phyloP scores from a whole-genome alignment of 2,113 vertebrate species.

The Caracal caracal region DNA sequence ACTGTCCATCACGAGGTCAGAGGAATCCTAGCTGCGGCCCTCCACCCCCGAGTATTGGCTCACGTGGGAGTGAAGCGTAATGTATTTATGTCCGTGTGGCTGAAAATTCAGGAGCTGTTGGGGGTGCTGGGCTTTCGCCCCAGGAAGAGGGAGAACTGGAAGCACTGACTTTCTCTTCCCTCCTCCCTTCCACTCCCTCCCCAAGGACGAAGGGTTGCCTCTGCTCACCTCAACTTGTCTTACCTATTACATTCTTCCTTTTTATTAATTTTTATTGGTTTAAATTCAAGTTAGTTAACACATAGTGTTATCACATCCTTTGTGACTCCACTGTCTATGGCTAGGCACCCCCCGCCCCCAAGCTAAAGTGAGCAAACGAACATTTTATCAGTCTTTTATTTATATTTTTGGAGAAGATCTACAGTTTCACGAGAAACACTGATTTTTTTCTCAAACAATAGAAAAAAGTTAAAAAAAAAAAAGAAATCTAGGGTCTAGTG shows the following conservation, averaged over 20 bases:
- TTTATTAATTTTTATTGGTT: not conserved
- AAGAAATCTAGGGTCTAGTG: not conserved
- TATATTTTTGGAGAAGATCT: slow-evolving; percentile 59
- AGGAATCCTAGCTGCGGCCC: not conserved
- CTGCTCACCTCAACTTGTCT: not conserved
- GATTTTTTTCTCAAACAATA: slow-evolving; percentile 63
- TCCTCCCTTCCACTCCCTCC: not conserved
- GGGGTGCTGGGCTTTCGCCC: not conserved
- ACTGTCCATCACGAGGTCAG: not conserved
- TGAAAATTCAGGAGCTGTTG: not conserved
- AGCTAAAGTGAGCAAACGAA: slow-evolving; percentile 18
- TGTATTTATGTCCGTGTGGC: not conserved
- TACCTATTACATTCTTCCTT: not conserved
- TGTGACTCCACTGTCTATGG: not conserved
- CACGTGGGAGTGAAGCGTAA: not conserved
- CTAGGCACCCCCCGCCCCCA: not conserved
- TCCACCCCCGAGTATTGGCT: not conserved
- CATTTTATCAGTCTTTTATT: slow-evolving; percentile 60
- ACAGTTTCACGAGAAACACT: slow-evolving; percentile 61
- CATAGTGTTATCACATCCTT: not conserved
- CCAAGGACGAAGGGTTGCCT: not conserved
- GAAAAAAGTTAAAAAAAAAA: slow-evolving; percentile 60
- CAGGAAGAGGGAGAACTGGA: not conserved
- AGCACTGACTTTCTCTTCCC: not conserved
- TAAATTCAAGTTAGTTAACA: too few species aligned